Evolutionary conservation across 2,113 vertebrate genomes (phyloP), one percentile per base, ranked within the genome.

Genomic region (Sebastes schlegelii): DNA sequence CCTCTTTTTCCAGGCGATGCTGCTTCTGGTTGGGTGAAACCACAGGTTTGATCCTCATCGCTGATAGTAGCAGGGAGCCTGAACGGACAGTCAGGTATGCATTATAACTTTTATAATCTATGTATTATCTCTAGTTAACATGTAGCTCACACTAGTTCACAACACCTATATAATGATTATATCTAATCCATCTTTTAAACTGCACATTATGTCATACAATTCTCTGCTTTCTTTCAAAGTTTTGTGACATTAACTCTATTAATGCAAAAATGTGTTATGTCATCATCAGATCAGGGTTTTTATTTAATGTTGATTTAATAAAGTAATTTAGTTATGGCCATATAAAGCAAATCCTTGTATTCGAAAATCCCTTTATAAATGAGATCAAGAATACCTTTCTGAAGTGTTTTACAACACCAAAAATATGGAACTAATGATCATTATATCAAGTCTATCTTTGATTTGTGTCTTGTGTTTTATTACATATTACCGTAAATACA

Each of bases 21-120:
- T 60, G 26, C 71, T 49, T 67, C 19, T 49, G 16, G 16, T 48
- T 67, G 43, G 55, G 4, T 62, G 57, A 68, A 68, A 86, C 66
- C 26, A 17, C 21, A 10, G 43, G 21, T 14, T 21, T 60, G 65
- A 66, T 71, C 69, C n/a, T 62, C 70, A 51, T n/a, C 17, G 7
- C 61, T 75, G 63, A 69, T 19, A 48, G 21, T 1, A 71, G 54
- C 54, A 62, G 42, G 52, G 48, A 74, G 40, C 42, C 69, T 69
- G 8, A 60, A 61, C 76, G 8, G 21, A 26, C 40, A 62, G 58
- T 70, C 81, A 87, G 81, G 85, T 89, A 88, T 76, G 77, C 3
- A 49, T 14, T n/a, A 4, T 55, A 54, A 66, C 16, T 23, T 57
- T 26, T 10, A 42, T 9, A 19, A 26, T 7, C 2, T 46, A 9